Conservation (phyloP, 2,888 invertebrate genomes). For the Argynnis bischoffii region DNA sequence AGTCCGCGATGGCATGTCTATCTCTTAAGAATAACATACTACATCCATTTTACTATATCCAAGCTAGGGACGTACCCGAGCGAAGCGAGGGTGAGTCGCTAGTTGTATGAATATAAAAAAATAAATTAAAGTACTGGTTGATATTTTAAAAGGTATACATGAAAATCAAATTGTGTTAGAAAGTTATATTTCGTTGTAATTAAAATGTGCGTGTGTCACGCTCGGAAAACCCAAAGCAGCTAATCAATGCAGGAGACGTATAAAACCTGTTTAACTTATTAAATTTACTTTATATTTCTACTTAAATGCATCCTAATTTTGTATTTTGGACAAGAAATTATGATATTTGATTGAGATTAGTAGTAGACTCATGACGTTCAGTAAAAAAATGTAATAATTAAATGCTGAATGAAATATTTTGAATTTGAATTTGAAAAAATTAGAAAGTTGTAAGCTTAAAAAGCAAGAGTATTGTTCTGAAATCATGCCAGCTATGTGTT, state of each 20-base stretch:
- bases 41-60: too few species aligned
- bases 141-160: conserved; percentile 2
- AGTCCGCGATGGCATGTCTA: too few species aligned
- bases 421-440: too few species aligned
- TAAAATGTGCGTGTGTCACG: conserved; percentile 63
- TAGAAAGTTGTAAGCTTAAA: background rate
- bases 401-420: too few species aligned
- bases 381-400: too few species aligned
- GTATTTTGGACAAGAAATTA: background rate
- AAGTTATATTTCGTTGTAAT: conserved; percentile 35
- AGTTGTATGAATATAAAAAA: conserved; percentile 1
- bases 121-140: background rate
- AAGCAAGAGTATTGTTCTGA: background rate
- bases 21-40: too few species aligned
- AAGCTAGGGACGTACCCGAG: too few species aligned
- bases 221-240: conserved; percentile 47
- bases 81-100: too few species aligned
- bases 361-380: too few species aligned
- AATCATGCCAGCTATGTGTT: too few species aligned
- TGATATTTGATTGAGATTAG: background rate
- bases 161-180: conserved; percentile 32
- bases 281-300: background rate
- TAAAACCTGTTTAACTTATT: background rate
- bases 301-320: background rate
- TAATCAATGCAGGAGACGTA: conserved; percentile 52